Evolutionary conservation across 2,888 invertebrate genomes (phyloP), one percentile per base, ranked within the genome.

Genomic region (Lomographa bimaculata): DNA sequence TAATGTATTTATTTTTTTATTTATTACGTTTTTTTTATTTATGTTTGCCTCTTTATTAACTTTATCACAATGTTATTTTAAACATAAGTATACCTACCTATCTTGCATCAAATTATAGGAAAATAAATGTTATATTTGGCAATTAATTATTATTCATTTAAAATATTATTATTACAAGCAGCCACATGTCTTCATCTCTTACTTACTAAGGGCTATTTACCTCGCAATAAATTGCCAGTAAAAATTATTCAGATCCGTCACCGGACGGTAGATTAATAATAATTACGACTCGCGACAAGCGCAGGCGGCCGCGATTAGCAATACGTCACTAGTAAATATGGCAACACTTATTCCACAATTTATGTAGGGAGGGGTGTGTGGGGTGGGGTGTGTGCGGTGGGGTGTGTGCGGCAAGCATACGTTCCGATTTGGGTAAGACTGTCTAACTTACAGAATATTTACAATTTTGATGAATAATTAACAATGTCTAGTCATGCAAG

Each of bases 261-360:
- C 69, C 66, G 71, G 78, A 71, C 73, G 62, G 65, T 64, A 71
- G 82, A 85, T 86, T 85, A 84, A 79, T 41, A 25, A 12, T 85
- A 72, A 84, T 84, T 79, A 84, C 84, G 80, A 84, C 74, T 80
- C 74, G 65, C 68, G 66, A 79, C 67, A 71, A 70, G 64, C 70
- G 54, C 83, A 83, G 84, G 82, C 73, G 67, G 68, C 72, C 54
- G 71, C 79, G 83, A 85, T 85, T 84, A 82, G 83, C 80, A 76
- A 83, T 72, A 84, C 82, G 84, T 86, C 87, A 85, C 83, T 75
- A 64, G 82, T 86, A 87, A 89, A 87, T 87, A 87, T 87, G 85
- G 84, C 78, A 84, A 86, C 85, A 87, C 85, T 87, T 85, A 84
- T 85, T 86, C 73, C 69, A 76, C 79, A 74, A 89, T 87, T 87